Percentiles rank a stretch among this genome's conserved stretches.
Evolutionary conservation across 1,140 invertebrate genomes (phyloP).

Genomic region (Campoletis sonorensis): DNA sequence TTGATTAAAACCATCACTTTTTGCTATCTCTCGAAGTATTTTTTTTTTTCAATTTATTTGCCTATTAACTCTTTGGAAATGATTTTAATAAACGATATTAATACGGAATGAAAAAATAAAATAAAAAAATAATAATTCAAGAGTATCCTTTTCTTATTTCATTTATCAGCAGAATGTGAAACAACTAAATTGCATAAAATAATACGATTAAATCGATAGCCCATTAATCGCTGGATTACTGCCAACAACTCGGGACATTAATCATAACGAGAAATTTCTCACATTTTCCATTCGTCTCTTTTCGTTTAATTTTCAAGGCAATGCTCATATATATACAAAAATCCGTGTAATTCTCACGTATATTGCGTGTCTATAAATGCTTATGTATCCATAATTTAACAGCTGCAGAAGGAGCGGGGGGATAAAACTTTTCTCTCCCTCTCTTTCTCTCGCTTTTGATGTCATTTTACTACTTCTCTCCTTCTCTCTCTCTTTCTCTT

Average conservation of each 20-base stretch:
- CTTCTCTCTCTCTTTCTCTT: neutral
- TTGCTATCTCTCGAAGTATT: too few species aligned
- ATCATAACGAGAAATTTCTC: slow-evolving; percentile 5
- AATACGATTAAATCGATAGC: neutral
- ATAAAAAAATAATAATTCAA: too few species aligned
- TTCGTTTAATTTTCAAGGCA: neutral
- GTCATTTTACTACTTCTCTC: neutral
- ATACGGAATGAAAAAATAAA: too few species aligned
- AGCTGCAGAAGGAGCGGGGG: neutral
- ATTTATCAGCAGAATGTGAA: too few species aligned
- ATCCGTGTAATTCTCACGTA: slow-evolving; percentile 11
- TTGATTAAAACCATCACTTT: too few species aligned
- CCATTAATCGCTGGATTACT: too few species aligned
- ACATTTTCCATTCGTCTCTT: neutral
- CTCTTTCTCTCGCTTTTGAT: neutral
- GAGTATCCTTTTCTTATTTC: too few species aligned
- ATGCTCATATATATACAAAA: neutral
- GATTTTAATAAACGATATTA: too few species aligned
- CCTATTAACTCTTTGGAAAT: too few species aligned
- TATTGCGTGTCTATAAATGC: slow-evolving; percentile 9
- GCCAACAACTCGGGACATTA: neutral
- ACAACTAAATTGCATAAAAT: neutral
- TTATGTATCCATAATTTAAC: slow-evolving; percentile 38
- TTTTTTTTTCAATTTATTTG: too few species aligned
- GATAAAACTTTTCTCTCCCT: neutral